These are phyloP conservation scores for Himalopsyche kuldschensis DNA, from an alignment of 2,888 invertebrate genomes.

Conservation along the genomic window DNA sequence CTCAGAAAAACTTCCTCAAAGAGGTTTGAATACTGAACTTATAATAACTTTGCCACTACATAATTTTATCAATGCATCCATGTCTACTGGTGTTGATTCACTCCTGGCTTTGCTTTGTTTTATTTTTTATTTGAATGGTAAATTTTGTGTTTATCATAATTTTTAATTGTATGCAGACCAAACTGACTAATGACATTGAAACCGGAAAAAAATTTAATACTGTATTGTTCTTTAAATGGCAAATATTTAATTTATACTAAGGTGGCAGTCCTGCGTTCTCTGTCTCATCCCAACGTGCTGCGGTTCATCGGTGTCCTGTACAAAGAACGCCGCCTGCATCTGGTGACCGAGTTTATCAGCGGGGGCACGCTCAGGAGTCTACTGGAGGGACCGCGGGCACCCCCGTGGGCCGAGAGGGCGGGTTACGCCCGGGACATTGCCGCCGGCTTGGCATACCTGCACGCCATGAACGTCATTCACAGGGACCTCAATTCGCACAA, in stretches of 20 bases:
- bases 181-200: no score
- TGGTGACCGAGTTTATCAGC: slow-evolving; percentile 90
- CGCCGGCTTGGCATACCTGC: slow-evolving; percentile 91
- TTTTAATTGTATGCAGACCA: no score
- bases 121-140: no score
- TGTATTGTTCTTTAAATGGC: no score
- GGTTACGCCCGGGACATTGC: slow-evolving; percentile 90
- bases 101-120: no score
- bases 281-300: slow-evolving; percentile 87
- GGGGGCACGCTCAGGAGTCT: slow-evolving; percentile 88
- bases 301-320: slow-evolving; percentile 91
- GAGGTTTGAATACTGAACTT: slow-evolving; percentile 61
- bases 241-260: slow-evolving; percentile 43
- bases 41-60: not conserved
- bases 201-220: no score
- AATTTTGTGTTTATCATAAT: no score
- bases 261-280: slow-evolving; percentile 88
- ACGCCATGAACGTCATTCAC: slow-evolving; percentile 93
- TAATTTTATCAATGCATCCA: not conserved
- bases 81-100: no score
- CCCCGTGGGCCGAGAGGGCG: slow-evolving; percentile 80
- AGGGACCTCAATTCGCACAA: slow-evolving; percentile 94
- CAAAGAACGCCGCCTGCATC: slow-evolving; percentile 86
- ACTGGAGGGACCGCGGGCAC: slow-evolving; percentile 68
- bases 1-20: slow-evolving; percentile 91